These are phyloP conservation scores for Polyommatus icarus DNA, from an alignment of 2,888 invertebrate genomes.

Conservation along the genomic window DNA sequence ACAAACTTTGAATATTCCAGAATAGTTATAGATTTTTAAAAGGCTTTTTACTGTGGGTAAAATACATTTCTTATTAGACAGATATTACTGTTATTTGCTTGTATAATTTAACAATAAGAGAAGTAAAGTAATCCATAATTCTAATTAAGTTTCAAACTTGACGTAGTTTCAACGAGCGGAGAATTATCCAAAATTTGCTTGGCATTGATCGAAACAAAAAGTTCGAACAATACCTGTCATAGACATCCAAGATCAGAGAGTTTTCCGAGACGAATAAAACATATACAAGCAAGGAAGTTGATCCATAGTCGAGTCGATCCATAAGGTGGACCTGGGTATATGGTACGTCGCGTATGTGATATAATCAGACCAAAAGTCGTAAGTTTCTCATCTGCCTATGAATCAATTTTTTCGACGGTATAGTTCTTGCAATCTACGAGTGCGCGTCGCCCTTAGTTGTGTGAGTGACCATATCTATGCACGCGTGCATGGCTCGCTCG, in stretches of 20 bases:
- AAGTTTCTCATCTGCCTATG: too few species aligned
- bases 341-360: neutral
- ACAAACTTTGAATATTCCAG: too few species aligned
- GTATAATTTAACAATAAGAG: neutral
- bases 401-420: too few species aligned
- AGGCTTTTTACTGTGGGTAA: too few species aligned
- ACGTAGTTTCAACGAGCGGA: neutral
- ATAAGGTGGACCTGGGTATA: too few species aligned
- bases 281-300: too few species aligned
- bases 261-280: neutral
- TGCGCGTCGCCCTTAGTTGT: too few species aligned
- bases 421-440: too few species aligned
- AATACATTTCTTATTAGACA: neutral
- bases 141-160: neutral
- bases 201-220: neutral
- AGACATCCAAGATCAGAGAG: neutral
- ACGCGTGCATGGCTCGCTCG: too few species aligned
- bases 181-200: neutral
- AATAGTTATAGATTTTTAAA: too few species aligned
- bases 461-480: too few species aligned
- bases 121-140: neutral
- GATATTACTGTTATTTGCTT: neutral
- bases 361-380: too few species aligned
- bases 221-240: neutral
- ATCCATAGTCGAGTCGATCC: neutral